Evolutionary conservation across 1,140 invertebrate genomes (phyloP), one percentile per base, ranked within the genome.

Genomic region (Leguminivora glycinivorella): DNA sequence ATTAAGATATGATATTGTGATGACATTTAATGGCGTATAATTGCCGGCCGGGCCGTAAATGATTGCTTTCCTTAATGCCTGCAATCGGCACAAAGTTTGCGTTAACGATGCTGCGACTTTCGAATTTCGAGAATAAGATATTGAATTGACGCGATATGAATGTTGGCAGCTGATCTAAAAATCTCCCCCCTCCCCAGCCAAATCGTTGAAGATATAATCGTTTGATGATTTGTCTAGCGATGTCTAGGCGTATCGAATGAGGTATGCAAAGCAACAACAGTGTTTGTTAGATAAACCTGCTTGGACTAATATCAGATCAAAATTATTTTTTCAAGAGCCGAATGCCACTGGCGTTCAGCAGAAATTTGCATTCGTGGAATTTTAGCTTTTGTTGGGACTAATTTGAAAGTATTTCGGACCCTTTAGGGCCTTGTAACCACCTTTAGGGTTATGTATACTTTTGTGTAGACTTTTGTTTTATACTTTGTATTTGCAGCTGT

Each of bases 1-100:
- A 63, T 63, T 63, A 34, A 63, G 58, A 63, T 63, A 29, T 63
- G 58, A 63, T 63, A 58, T 58, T 58, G 25, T 34, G 58, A 63
- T 63, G 58, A 63, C 58, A 63, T 63, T 63, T 63, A 63, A 63
- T 63, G 34, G 22, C 26, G 26, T n/a, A 29, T 63, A 29, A 63
- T 63, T 63, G 58, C 56, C 9, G 10, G 25, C 24, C 14, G 14
- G 26, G 58, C 25, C 25, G 58, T 9, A 31, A 63, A 63, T 63
- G 25, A 63, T 63, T 63, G 58, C 14, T 31, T 63, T 63, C 26
- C 25, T 63, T 29, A 63, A 63, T 63, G 58, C 25, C 26, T 60
- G 24, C 56, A 14, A 60, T 56, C 56, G 56, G 12, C 19, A 63
- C 58, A 31, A 31, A 63, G 58, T 63, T 9, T 12, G 0, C 10